Base-by-base conservation (phyloP, 2,888 invertebrate genomes). In the Phorcus lineatus region DNA sequence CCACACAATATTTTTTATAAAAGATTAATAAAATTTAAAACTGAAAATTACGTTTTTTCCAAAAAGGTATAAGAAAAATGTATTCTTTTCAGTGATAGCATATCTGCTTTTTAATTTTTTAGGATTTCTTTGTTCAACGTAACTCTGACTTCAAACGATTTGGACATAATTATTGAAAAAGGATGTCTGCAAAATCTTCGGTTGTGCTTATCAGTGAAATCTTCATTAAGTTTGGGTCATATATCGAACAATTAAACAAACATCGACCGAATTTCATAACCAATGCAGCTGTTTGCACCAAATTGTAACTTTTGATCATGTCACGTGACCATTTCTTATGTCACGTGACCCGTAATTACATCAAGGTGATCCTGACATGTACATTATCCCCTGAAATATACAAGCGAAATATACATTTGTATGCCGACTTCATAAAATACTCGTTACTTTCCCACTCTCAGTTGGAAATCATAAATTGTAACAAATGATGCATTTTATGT, bases 401-500 rank as follows among this genome's bases (percentile, higher is more conserved):
- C 7, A 24, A 24, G 57, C 6, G 24, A 19, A 57, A 24, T 57
- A n/a, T 57, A 22, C 24, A 57, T 22, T 57, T 57, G 57, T 57
- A 22, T 62, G 22, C 40, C 16, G 70, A 40, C 40, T 70, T 70
- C 70, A 70, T 70, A 36, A 70, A 70, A 40, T 40, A 19, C 70
- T 31, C 70, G 19, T 70, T 70, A 70, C 36, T 16, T 36, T 31
- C 70, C n/a, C 17, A 19, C 40, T 70, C 70, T 36, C 70, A 19
- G 40, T 70, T 36, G 70, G 70, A 70, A 36, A 70, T 70, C 70
- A 36, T 70, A 70, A 70, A 70, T 70, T 31, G 70, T 70, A 70
- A 70, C 31, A 70, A 70, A 70, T 70, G 70, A 19, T 36, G 70
- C 70, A 40, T 70, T 70, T 70, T 70, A 70, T 70, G 70, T 70